Base-by-base conservation (phyloP, 2,888 invertebrate genomes). In the Pyrgus malvae region DNA sequence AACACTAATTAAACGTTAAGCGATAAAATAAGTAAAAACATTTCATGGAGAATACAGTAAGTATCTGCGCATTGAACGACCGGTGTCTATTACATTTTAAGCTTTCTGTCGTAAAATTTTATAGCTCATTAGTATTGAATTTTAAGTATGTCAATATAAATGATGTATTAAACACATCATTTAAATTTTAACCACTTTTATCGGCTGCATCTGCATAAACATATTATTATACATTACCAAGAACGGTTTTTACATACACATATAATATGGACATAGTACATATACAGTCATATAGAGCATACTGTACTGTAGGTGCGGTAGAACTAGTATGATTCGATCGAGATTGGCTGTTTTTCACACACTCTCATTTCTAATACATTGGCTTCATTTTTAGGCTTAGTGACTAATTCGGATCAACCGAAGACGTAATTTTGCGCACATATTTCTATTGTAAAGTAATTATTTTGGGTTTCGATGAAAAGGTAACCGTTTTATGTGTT, bases 1-100 rank as follows among this genome's bases (percentile, higher is more conserved):
- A 64, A 62, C 61, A 62, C 65, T 66, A 69, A 69, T 70, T 67
- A 72, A 62, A 57, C 57, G 54, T 17, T 37, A 37, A 17, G 16
- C n/a, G 3, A 37, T 53, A 57, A 58, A 62, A 58, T 48, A 54
- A 57, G 57, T 49, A 17, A 11, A 51, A 35, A 45, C 51, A 44
- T 53, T 63, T 62, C 61, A 49, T 40, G 45, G 53, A 38, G 45
- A 38, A 40, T 46, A 45, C 29, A 25, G 12, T 41, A 48, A n/a
- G 21, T 38, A 21, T 17, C 19, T 11, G 41, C 2, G 17, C 37
- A 33, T 12, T 16, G 16, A 29, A 45, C 12, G 37, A 19, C 37
- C 25, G 40, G 38, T 40, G 45, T 53, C 45, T 31, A 54, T 40
- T 31, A 16, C 46, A 41, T 12, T 33, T 46, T 40, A 48, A 41